Percentiles rank a stretch among this genome's conserved stretches.
Evolutionary conservation across 2,113 vertebrate species (phyloP).

Genomic region (Silurus meridionalis): DNA sequence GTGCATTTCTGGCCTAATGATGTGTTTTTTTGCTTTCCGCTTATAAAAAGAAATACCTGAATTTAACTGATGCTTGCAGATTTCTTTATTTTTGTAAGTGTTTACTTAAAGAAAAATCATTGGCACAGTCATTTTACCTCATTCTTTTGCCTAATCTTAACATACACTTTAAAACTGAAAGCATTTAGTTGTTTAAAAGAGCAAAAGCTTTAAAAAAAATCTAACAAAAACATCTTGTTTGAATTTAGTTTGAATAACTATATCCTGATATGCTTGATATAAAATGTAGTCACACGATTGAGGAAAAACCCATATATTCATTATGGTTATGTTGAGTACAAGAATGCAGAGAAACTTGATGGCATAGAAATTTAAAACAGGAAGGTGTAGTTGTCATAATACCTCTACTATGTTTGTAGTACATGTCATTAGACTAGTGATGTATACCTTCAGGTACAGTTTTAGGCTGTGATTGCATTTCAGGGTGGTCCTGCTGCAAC

Average conservation of each 20-base stretch:
- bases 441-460: background rate
- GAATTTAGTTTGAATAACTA: background rate
- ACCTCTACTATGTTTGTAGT: background rate
- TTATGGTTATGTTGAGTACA: background rate
- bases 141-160: background rate
- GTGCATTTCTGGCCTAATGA: background rate
- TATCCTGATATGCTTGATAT: background rate
- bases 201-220: background rate
- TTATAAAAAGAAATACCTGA: background rate
- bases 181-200: background rate
- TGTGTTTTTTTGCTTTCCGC: background rate
- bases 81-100: background rate
- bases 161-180: background rate
- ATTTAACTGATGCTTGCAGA: background rate
- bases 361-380: background rate
- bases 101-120: background rate
- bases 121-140: background rate
- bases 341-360: background rate
- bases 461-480: background rate
- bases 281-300: background rate
- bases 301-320: background rate
- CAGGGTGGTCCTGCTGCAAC: background rate
- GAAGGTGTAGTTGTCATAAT: background rate
- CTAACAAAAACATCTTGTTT: background rate
- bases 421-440: background rate